Evolutionary conservation across 2,888 invertebrate genomes (phyloP), one percentile per base, ranked within the genome.

Genomic region (Brachynemurus nebulosus): DNA sequence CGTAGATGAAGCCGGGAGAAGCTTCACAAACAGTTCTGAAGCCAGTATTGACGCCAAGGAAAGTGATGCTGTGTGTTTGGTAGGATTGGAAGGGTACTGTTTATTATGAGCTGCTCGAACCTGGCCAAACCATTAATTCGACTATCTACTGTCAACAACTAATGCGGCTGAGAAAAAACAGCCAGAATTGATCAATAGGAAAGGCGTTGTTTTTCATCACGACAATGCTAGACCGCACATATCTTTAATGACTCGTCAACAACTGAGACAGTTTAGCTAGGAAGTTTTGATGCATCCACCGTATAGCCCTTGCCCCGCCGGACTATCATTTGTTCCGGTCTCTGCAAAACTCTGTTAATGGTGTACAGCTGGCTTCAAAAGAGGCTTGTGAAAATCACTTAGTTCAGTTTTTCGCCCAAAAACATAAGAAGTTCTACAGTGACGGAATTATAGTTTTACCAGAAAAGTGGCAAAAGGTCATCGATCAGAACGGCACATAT

Each of bases 271-370:
- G 47, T 47, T 53, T 45, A 49, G 51, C 41, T 49, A 47, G 46
- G 49, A 49, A 35, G 50, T 44, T 50, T 44, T 51, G 20, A 44
- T 47, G 48, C 53, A 54, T 33, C 56, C 52, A 46, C 48, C 49
- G 43, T 51, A 52, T 48, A 53, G 52, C 41, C 52, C 57, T 52
- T 51, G 23, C 23, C 6, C 23, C 23, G 49, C 55, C 53, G 39
- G 50, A 57, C 52, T 56, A 55, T 44, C 49, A 56, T 38, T 43
- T 58, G 50, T 52, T 56, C 46, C 56, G 53, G 37, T 46, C 47
- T 42, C 23, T 45, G 44, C 43, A 48, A 23, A 51, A 53, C 47
- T 45, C 43, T 35, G 42, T 50, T 46, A 34, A 46, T 49, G 50
- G 47, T 45, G 46, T 42, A 44, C 52, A 45, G 30, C 46, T 53